Conservation (phyloP, 2,113 vertebrate species). For the Anhinga anhinga region DNA sequence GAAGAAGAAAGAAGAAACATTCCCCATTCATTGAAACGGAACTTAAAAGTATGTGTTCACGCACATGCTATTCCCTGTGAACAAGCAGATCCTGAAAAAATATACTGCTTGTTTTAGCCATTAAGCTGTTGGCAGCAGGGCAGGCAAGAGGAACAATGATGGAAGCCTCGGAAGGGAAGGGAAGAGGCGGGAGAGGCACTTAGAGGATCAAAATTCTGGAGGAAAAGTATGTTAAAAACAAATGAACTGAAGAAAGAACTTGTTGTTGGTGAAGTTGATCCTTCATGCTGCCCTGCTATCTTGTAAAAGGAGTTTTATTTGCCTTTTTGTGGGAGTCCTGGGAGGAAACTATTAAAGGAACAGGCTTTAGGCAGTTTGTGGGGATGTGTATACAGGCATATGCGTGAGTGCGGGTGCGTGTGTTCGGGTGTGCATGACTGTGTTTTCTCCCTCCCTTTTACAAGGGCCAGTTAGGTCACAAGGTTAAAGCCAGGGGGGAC, state of each 20-base stretch:
- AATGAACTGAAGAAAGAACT: constrained; percentile 65
- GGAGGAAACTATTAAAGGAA: constrained; percentile 74
- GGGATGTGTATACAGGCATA: not conserved
- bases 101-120: not conserved
- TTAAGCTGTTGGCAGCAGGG: constrained; percentile 15
- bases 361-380: constrained; percentile 51
- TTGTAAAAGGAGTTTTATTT: constrained; percentile 81
- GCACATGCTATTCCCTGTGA: not conserved
- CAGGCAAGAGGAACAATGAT: not conserved
- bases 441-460: constrained; percentile 61
- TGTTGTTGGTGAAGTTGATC: constrained; percentile 41
- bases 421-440: not conserved
- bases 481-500: constrained; percentile 81
- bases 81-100: constrained; percentile 4
- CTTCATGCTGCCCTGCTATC: constrained; percentile 66
- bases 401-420: not conserved
- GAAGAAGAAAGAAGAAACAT: not conserved
- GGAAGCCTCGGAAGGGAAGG: not conserved
- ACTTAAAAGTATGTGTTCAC: not conserved
- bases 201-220: constrained; percentile 24
- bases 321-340: constrained; percentile 71
- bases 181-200: constrained; percentile 2
- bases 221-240: constrained; percentile 47
- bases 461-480: constrained; percentile 73
- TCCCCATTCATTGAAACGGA: not conserved